phyloP scores from a whole-genome alignment of 2,797 vertebrate genomes.

The Takifugu ocellatus region DNA sequence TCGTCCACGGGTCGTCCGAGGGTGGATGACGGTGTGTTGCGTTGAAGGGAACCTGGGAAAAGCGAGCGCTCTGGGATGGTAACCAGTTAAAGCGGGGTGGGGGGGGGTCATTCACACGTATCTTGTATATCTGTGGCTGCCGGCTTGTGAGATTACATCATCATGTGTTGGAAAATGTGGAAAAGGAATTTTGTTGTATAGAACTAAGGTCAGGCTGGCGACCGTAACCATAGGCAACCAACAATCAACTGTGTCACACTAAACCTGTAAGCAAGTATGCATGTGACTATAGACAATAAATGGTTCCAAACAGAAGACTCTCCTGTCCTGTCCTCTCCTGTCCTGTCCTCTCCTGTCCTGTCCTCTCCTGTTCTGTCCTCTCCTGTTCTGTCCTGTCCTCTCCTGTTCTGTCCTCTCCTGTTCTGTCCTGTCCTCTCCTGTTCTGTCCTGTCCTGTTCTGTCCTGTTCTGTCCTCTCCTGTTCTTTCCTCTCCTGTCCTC shows the following conservation, averaged over 20 bases:
- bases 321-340: not conserved
- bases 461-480: too few species aligned
- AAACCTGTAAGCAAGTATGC: constrained; percentile 78
- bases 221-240: constrained; percentile 55
- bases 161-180: constrained; percentile 60
- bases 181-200: constrained; percentile 59
- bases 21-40: too few species aligned
- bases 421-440: too few species aligned
- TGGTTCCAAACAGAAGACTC: constrained; percentile 48
- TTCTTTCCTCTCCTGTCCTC: too few species aligned
- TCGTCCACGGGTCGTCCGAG: too few species aligned
- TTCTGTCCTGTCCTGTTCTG: not conserved
- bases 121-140: constrained; percentile 46
- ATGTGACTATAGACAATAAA: constrained; percentile 81
- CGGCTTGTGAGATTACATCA: constrained; percentile 45
- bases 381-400: too few species aligned
- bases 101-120: not conserved
- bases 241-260: constrained; percentile 68
- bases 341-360: not conserved
- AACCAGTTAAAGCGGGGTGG: too few species aligned
- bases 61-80: too few species aligned
- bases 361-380: too few species aligned
- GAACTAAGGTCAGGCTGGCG: constrained; percentile 66
- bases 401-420: too few species aligned
- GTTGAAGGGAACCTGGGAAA: too few species aligned